Evolutionary conservation across 2,113 vertebrate genomes (phyloP).

Genomic region (Centrocercus urophasianus): DNA sequence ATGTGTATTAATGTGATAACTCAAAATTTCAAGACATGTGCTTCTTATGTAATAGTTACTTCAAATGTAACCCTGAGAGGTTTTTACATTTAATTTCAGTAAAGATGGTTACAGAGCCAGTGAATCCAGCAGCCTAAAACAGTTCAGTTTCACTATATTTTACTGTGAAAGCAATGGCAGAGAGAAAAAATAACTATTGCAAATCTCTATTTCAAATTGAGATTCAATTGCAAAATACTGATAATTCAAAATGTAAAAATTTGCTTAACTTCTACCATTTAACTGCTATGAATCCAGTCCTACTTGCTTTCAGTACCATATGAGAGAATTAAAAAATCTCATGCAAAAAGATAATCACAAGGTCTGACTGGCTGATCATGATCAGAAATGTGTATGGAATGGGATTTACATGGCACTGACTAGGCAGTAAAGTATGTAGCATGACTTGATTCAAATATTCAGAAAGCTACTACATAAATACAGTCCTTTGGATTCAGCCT

Average conservation of each 20-base stretch:
- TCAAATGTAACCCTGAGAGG: neutral
- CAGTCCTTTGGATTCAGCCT: neutral
- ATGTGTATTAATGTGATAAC: neutral
- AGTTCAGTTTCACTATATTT: neutral
- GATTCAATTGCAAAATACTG: neutral
- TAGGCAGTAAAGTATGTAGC: neutral
- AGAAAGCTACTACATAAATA: neutral
- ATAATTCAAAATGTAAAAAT: neutral
- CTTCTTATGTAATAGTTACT: neutral
- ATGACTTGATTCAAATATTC: neutral
- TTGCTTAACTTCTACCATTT: neutral
- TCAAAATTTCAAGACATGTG: neutral
- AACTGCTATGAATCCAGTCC: neutral
- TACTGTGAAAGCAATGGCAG: neutral
- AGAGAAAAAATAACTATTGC: neutral
- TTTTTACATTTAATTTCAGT: neutral
- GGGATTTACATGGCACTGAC: neutral
- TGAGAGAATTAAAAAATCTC: neutral
- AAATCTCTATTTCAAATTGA: neutral
- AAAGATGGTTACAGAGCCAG: neutral
- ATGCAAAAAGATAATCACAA: neutral
- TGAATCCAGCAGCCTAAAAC: neutral
- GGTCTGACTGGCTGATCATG: neutral
- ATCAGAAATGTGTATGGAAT: neutral
- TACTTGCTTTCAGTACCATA: neutral